Percentiles rank a stretch among this genome's conserved stretches.
These are phyloP conservation scores for Penaeus chinensis DNA, from an alignment of 1,140 invertebrate genomes.

Conservation along the genomic window DNA sequence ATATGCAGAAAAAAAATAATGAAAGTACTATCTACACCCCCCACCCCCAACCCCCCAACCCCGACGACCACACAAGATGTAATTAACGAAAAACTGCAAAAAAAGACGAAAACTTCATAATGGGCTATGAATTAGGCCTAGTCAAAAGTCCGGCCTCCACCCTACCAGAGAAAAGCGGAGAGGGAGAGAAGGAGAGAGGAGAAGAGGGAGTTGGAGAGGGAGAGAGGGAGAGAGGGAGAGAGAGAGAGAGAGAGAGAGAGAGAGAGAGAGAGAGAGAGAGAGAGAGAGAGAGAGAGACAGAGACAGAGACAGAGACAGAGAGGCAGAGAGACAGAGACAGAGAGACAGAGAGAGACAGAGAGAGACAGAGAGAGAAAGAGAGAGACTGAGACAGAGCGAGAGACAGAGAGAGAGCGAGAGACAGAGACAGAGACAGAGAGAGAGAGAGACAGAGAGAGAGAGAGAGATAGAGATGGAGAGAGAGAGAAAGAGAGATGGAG, in stretches of 20 bases:
- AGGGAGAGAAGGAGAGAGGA: background rate
- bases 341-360: conserved; percentile 4
- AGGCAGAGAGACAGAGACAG: background rate
- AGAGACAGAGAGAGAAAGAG: background rate
- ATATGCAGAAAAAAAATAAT: too few relatives aligned
- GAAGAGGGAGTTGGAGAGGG: background rate
- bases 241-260: too few relatives aligned
- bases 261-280: background rate
- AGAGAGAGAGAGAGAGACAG: background rate
- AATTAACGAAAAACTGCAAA: too few relatives aligned
- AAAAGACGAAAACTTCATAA: too few relatives aligned
- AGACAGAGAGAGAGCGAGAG: background rate
- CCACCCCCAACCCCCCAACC: too few relatives aligned
- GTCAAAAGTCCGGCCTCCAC: too few relatives aligned
- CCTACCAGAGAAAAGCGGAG: background rate
- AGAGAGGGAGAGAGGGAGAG: background rate
- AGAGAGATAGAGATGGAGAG: background rate
- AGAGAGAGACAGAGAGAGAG: background rate
- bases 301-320: background rate
- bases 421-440: background rate
- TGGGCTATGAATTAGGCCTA: too few relatives aligned
- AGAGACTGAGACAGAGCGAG: too few relatives aligned
- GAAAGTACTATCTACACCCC: too few relatives aligned
- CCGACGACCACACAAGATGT: too few relatives aligned
- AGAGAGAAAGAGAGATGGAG: background rate